Base-by-base conservation (phyloP, 1,140 invertebrate species). In the Heliothis virescens region DNA sequence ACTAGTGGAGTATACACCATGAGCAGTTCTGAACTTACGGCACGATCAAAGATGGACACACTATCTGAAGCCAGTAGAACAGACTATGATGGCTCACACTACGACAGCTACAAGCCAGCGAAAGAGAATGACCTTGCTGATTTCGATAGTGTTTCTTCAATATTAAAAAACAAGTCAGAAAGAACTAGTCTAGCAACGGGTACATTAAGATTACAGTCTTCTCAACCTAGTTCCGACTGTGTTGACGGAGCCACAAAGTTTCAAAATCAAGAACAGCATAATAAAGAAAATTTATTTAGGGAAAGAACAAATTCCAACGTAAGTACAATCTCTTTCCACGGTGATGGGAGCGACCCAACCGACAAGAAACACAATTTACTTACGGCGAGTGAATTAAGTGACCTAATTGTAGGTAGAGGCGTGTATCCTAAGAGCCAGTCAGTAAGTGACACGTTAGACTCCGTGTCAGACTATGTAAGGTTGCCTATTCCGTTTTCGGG, bases 391-490 rank as follows among this genome's bases (percentile, higher is more conserved):
- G 97, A 98, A 91, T 91, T 98, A 3, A 97, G 97, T 11, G 97
- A 98, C 87, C 89, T 98, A 26, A 98, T 98, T 71, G 97, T 98
- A 1, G 97, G 97, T 0, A 94, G 97, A 16, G 96, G 96, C 12
- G 95, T 96, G 13, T 98, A 98, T 94, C 98, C 97, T 5, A 97
- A 96, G 53, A 95, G 96, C 48, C 97, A 98, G 83, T 98, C 97
- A 0, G 97, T 98, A 26, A 97, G 97, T 84, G 96, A 96, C 60
- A 98, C 97, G 0, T 96, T 98, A 86, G 97, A 98, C 88, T 98
- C 98, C 1, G 97, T 98, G 84, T 98, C 97, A 15, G 98, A 98
- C 89, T 98, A 98, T 88, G 98, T 98, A 0, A 97, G 97, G 18
- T 95, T 98, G 87, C 97, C 97, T 11, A 96, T 97, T 11, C 96